A percentile compares a stretch with the other conserved stretches of the same genome.
phyloP scores from a whole-genome alignment of 2,888 invertebrate species.

The Melieria crassipennis region DNA sequence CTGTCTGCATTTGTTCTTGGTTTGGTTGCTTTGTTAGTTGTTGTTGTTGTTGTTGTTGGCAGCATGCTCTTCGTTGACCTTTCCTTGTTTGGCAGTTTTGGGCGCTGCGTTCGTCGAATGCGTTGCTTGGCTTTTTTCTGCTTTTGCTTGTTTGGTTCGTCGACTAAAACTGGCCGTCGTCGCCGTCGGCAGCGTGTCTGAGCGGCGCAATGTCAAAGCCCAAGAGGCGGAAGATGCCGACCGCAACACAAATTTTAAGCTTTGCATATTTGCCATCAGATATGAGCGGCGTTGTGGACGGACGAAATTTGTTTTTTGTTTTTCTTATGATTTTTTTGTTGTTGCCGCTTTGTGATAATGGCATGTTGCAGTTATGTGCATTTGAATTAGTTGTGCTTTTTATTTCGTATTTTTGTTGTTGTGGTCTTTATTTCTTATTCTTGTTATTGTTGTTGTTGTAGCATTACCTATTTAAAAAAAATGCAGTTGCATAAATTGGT shows the following conservation, averaged over 20 bases:
- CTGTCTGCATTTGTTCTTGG: constrained; percentile 37
- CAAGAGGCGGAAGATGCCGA: constrained; percentile 48
- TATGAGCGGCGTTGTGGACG: neutral
- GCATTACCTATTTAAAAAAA: neutral
- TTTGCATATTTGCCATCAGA: constrained; percentile 29
- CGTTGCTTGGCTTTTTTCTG: neutral
- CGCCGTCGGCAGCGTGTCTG: constrained; percentile 6
- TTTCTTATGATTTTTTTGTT: neutral
- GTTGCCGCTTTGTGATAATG: neutral
- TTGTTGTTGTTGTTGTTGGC: constrained; percentile 34
- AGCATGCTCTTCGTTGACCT: constrained; percentile 52
- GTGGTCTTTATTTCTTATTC: neutral
- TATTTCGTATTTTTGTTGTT: neutral
- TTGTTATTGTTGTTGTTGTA: constrained; percentile 2
- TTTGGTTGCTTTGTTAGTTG: neutral
- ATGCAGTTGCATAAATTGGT: constrained; percentile 4
- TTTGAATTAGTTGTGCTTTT: neutral
- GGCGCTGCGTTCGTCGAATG: too few species aligned
- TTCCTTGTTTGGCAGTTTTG: constrained; percentile 34
- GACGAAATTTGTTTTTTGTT: neutral
- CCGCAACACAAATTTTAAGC: constrained; percentile 45
- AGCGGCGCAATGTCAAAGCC: constrained; percentile 26
- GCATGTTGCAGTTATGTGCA: neutral
- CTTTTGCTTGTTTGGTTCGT: neutral
- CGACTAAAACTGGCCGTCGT: neutral